These are phyloP conservation scores for Muricea muricata DNA, from an alignment of 92 coral and sea anemone genomes.

Conservation along the genomic window DNA sequence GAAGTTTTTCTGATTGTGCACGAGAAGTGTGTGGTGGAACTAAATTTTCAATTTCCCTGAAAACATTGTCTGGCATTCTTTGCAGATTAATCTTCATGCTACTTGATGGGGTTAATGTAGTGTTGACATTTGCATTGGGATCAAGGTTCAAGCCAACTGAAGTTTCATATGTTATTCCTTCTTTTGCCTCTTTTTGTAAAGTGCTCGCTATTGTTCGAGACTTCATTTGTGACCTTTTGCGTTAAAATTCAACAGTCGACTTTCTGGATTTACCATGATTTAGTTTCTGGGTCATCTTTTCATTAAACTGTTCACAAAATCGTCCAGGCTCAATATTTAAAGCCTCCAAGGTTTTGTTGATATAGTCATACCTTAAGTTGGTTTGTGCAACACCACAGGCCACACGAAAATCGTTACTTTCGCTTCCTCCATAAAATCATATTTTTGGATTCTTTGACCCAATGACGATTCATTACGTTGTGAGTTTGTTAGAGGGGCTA, in stretches of 20 bases:
- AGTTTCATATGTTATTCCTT: neutral
- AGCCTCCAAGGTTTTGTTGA: slow-evolving; percentile 8
- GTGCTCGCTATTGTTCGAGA: neutral
- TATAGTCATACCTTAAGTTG: slow-evolving; percentile 56
- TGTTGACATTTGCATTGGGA: neutral
- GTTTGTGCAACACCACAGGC: slow-evolving; percentile 63
- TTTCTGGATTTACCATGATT: neutral
- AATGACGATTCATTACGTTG: slow-evolving; percentile 62
- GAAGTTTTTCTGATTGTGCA: neutral
- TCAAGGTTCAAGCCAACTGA: neutral
- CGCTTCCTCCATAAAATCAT: slow-evolving; percentile 53
- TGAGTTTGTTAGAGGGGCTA: slow-evolving; percentile 58
- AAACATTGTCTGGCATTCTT: neutral
- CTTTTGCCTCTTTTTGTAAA: neutral
- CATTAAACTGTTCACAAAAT: neutral
- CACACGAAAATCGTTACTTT: slow-evolving; percentile 61
- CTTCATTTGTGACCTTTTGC: neutral
- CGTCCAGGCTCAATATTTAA: slow-evolving; percentile 44
- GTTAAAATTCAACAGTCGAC: neutral
- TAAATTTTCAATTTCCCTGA: slow-evolving; percentile 1
- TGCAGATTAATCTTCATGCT: neutral
- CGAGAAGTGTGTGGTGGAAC: neutral
- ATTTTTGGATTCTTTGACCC: slow-evolving; percentile 64
- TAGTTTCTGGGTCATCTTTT: neutral
- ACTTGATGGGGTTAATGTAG: too few species aligned